Percentiles rank a stretch among this genome's conserved stretches.
These are phyloP conservation scores for Chrysomallon squamiferum DNA, from an alignment of 1,140 invertebrate genomes.

Conservation along the genomic window DNA sequence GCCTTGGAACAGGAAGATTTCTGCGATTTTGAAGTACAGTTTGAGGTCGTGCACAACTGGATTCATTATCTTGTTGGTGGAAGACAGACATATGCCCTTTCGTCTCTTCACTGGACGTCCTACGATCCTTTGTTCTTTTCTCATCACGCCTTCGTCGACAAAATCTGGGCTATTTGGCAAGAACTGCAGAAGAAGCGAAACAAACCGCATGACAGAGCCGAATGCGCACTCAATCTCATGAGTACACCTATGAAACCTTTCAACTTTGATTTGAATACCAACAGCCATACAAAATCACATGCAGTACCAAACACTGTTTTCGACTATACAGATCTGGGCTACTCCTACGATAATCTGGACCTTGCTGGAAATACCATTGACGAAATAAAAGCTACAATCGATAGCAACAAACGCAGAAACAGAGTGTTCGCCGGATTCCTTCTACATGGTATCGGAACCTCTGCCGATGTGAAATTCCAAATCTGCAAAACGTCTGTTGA, in stretches of 20 bases:
- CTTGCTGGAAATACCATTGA: constrained; percentile 14
- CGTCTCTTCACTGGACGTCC: constrained; percentile 22
- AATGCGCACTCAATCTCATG: constrained; percentile 30
- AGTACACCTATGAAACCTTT: constrained; percentile 22
- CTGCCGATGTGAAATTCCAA: constrained; percentile 19
- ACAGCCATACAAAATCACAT: constrained; percentile 9
- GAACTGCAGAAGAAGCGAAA: constrained; percentile 29
- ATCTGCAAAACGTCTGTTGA: constrained; percentile 5
- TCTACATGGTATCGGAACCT: constrained; percentile 17
- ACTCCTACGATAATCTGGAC: constrained; percentile 22
- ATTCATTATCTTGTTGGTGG: constrained; percentile 31
- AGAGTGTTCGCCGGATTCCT: constrained; percentile 29
- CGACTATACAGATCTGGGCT: constrained; percentile 26
- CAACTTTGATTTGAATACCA: constrained; percentile 10
- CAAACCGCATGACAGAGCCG: constrained; percentile 14
- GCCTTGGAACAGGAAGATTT: constrained; percentile 15
- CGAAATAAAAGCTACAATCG: constrained; percentile 14
- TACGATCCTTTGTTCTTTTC: constrained; percentile 28
- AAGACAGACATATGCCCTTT: constrained; percentile 16
- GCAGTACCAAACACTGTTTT: constrained; percentile 25
- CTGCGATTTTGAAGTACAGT: constrained; percentile 29
- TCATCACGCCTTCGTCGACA: constrained; percentile 23
- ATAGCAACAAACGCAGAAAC: constrained; percentile 3
- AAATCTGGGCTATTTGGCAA: constrained; percentile 32
- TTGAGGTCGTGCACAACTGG: constrained; percentile 30